Percentiles rank a stretch among this genome's conserved stretches.
phyloP scores from a whole-genome alignment of 2,113 vertebrate genomes.

The Rhinoptilus africanus region DNA sequence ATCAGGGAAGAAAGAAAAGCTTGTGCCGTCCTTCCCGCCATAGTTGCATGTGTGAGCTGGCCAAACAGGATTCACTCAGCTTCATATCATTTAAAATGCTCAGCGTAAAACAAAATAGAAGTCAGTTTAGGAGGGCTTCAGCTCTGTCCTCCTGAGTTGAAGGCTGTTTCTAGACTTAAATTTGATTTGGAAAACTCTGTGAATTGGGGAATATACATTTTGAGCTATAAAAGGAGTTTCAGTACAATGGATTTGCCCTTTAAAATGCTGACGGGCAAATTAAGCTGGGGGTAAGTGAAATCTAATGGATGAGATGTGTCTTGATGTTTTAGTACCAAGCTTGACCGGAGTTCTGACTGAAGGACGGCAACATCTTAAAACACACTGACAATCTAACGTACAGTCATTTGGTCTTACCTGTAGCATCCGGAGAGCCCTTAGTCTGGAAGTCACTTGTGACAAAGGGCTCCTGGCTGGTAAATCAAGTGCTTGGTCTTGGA shows the following conservation, averaged over 20 bases:
- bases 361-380: neutral
- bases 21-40: neutral
- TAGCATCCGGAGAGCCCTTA: neutral
- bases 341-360: neutral
- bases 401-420: neutral
- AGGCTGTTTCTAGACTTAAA: neutral
- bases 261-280: neutral
- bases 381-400: fast-evolving
- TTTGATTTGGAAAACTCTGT: neutral
- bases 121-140: neutral
- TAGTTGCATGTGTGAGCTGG: neutral
- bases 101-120: neutral
- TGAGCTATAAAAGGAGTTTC: neutral
- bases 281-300: neutral
- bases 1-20: neutral
- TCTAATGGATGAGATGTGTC: neutral
- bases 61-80: neutral
- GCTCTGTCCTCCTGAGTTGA: neutral
- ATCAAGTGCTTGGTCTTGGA: neutral
- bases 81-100: neutral
- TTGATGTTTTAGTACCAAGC: neutral
- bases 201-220: neutral
- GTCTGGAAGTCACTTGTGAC: neutral
- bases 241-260: neutral
- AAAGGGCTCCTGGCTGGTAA: neutral